Evolutionary conservation across 2,113 vertebrate species (phyloP), one percentile per base, ranked within the genome.

Genomic region (Megaceryle maxima): DNA sequence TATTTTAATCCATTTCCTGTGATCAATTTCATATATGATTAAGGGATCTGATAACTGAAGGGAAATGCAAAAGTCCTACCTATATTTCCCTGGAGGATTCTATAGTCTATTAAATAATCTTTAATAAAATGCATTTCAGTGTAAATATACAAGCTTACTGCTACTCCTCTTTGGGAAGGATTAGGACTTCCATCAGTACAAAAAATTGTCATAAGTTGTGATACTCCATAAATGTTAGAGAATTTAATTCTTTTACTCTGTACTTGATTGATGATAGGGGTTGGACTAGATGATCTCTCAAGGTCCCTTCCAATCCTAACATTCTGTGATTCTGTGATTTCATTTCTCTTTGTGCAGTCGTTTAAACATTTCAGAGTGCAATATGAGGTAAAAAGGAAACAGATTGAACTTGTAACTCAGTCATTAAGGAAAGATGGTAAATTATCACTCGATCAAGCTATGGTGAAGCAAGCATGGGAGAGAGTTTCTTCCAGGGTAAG

Each of bases 401-500:
- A 99, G 94, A 96, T 99, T 17, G 99, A 99, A 83, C 95, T 98
- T 25, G 96, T 98, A 92, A 97, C 99, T 17, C 98, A 99, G 90
- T 99, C 99, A 1, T 37, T 98, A 66, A 97, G 99, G 55, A 98
- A 98, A 95, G 99, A 99, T 11, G 99, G 99, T 6, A 99, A 99
- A 96, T 97, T 99, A 70, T 99, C 99, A 4, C 99, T 99, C 96
- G 99, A 99, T 91, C 99, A 99, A 97, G 99, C 99, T 3, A 95
- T 99, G 91, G 98, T 99, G 85, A 99, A 99, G 90, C 99, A 99
- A 95, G 98, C 98, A 13, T 99, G 99, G 99, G 99, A 99, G 19
- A 98, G 98, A 83, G 97, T 99, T 85, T 98, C 99, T 84, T 98
- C 98, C 83, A 98, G 99, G 98, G 99, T 99, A 97, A 97, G 98